A percentile compares a stretch with the other conserved stretches of the same genome.
phyloP scores from a whole-genome alignment of 2,888 invertebrate genomes.

The Nasonovia ribisnigri region DNA sequence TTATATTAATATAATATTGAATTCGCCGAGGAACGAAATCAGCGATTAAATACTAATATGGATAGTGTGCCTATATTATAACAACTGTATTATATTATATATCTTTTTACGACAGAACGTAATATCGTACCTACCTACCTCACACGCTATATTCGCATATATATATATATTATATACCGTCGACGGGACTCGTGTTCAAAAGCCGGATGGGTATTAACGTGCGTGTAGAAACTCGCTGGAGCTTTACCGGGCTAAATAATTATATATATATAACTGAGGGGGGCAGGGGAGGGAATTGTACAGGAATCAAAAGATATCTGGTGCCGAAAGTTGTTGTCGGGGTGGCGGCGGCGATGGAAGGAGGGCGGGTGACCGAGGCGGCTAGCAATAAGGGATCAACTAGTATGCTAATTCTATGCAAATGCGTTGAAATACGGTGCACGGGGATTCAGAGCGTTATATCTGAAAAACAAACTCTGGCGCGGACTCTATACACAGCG shows the following conservation, averaged over 20 bases:
- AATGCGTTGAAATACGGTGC: slow-evolving; percentile 65
- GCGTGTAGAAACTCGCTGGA: slow-evolving; percentile 9
- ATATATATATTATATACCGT: neutral
- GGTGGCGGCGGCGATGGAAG: neutral
- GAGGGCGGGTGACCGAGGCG: slow-evolving; percentile 33
- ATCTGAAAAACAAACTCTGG: slow-evolving; percentile 61
- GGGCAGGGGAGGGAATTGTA: neutral
- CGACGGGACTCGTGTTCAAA: neutral
- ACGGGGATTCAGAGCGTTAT: slow-evolving; percentile 16
- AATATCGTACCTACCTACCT: neutral
- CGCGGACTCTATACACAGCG: slow-evolving; percentile 21
- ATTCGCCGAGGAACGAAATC: neutral
- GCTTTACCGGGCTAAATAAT: slow-evolving; percentile 51
- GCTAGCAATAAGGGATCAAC: slow-evolving; percentile 67
- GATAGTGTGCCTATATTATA: neutral
- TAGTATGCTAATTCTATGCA: slow-evolving; percentile 68
- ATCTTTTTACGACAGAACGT: slow-evolving; percentile 5
- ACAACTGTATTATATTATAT: neutral
- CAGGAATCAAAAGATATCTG: slow-evolving; percentile 63
- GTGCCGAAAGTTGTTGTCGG: slow-evolving; percentile 64
- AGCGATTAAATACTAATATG: neutral
- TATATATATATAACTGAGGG: neutral
- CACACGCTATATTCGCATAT: too few relatives aligned
- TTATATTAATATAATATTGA: neutral
- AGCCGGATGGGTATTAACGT: slow-evolving; percentile 33